A percentile compares a stretch with the other conserved stretches of the same genome.
Evolutionary conservation across 2,113 vertebrate genomes (phyloP).

Genomic region (Sclerurus mexicanus): DNA sequence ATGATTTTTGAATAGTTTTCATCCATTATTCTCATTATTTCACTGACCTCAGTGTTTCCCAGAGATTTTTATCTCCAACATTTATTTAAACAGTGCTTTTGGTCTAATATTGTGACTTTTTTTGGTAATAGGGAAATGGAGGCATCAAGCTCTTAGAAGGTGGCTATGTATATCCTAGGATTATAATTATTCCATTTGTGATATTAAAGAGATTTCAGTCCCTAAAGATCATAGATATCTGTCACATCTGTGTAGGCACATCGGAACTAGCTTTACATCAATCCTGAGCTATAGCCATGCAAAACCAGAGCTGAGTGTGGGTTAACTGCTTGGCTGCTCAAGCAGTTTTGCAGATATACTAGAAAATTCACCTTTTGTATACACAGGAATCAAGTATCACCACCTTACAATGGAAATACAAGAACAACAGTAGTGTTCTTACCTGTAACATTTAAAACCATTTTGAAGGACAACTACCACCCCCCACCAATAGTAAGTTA

Average conservation of each 20-base stretch:
- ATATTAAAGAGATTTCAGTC: background rate
- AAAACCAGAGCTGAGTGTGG: background rate
- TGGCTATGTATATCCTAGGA: background rate
- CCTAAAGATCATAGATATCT: background rate
- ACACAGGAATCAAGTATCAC: background rate
- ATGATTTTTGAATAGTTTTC: background rate
- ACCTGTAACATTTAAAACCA: background rate
- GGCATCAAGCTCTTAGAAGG: background rate
- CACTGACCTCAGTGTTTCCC: background rate
- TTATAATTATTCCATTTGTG: background rate
- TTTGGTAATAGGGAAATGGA: background rate
- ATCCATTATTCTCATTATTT: background rate
- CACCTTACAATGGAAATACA: background rate
- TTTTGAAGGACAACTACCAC: background rate
- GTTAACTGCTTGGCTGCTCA: background rate
- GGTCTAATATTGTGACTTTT: background rate
- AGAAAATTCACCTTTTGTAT: background rate
- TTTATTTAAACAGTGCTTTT: background rate
- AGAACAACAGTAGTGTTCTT: background rate
- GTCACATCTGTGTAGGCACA: background rate
- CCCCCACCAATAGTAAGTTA: background rate
- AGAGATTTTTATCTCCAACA: background rate
- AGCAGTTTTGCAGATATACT: background rate
- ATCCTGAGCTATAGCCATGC: background rate
- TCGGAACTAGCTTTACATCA: background rate